Base-by-base conservation (phyloP, 2,888 invertebrate species). In the Oligia strigilis region DNA sequence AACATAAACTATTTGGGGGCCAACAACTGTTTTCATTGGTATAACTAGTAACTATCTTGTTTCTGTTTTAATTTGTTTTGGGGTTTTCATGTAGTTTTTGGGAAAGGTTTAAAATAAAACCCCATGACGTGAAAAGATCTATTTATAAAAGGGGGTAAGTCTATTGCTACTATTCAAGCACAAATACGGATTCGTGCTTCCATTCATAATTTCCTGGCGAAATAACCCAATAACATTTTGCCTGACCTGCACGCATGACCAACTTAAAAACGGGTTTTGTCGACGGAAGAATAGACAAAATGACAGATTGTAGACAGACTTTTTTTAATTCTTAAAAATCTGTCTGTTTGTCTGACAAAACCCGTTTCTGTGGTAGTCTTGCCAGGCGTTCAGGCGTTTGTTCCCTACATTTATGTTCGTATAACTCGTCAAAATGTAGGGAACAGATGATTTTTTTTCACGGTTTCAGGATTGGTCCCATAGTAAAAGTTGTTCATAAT, bases 1-100 rank as follows among this genome's bases (percentile, higher is more conserved):
- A 77, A 78, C 86, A 83, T 83, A 83, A 84, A 84, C 80, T 77
- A 81, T 76, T 86, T 80, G 70, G 72, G 72, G 77, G 71, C 62
- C 2, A 58, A 73, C 81, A 72, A 80, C 73, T 72, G 82, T 81
- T 66, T 73, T 77, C 71, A 78, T 76, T 74, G 36, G 73, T 72
- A 76, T 85, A 77, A 81, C 74, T 76, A 75, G 72, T 67, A 60
- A 2, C 13, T 69, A 71, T 70, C 82, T 64, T 69, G 72, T 74
- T 40, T 43, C 14, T 49, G 66, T 70, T 83, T 49, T 74, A 78
- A 65, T 72, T 69, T 52, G 29, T 43, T 66, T 76, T 2, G 3
- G 13, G 4, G 14, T 4, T 52, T 5, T 0, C 17, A 23, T 49
- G 14, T 55, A 9, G 19, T 11, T 36, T 46, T 2, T 64, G 14